phyloP scores from a whole-genome alignment of 2,888 invertebrate genomes.

The Eremobia ochroleuca region DNA sequence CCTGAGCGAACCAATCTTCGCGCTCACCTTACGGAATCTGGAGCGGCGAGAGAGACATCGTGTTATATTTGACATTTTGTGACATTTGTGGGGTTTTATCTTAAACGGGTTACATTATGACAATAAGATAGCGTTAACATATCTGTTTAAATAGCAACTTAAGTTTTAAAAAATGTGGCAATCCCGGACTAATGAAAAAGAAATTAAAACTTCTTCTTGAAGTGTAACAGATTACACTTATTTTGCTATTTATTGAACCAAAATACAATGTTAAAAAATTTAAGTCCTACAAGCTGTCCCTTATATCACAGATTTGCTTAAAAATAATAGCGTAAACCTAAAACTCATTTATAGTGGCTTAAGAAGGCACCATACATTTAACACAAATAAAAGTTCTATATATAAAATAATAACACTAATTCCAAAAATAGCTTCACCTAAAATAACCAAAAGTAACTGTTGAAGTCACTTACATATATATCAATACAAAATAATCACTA shows the following conservation, averaged over 20 bases:
- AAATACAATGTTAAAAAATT: background rate
- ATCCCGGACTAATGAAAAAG: background rate
- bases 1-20: conserved; percentile 39
- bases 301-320: background rate
- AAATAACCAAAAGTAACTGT: background rate
- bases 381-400: background rate
- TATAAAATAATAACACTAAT: background rate
- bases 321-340: background rate
- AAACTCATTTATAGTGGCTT: background rate
- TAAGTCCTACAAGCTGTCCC: background rate
- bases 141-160: background rate
- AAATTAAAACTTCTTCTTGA: background rate
- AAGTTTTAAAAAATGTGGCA: background rate
- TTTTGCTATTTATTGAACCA: background rate
- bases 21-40: conserved; percentile 24
- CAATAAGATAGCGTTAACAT: background rate
- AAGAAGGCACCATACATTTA: background rate
- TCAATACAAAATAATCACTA: conserved; percentile 34
- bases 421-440: background rate
- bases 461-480: background rate
- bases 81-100: background rate
- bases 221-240: background rate
- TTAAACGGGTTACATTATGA: background rate
- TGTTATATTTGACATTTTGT: conserved; percentile 6
- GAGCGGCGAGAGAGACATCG: background rate